Evolutionary conservation across 2,888 invertebrate species (phyloP).

Genomic region (Nemoura dubitans): DNA sequence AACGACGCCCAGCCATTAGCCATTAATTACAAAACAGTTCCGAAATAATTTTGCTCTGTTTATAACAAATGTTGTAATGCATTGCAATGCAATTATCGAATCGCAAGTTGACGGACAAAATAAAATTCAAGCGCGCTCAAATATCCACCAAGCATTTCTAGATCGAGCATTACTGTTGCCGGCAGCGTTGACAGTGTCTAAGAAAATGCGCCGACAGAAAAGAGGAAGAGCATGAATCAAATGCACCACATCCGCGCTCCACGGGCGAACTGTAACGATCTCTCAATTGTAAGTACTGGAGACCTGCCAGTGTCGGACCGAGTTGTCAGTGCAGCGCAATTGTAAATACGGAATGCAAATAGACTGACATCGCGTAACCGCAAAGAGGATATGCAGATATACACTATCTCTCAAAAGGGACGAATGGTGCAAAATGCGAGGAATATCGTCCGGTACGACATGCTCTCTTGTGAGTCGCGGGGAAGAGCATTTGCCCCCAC

Average conservation of each 20-base stretch:
- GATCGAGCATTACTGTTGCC: not conserved
- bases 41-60: too few species aligned
- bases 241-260: not conserved
- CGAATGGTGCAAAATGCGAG: not conserved
- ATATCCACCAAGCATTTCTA: too few species aligned
- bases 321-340: not conserved
- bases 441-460: not conserved
- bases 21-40: not conserved
- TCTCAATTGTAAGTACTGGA: not conserved
- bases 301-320: not conserved
- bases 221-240: not conserved
- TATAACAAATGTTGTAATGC: too few species aligned
- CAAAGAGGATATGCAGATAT: not conserved
- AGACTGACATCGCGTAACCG: not conserved
- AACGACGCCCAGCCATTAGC: not conserved
- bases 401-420: too few species aligned
- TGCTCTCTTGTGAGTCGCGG: too few species aligned
- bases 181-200: not conserved
- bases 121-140: too few species aligned
- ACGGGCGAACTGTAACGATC: not conserved
- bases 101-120: too few species aligned
- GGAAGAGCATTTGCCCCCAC: not conserved
- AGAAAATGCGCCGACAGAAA: not conserved
- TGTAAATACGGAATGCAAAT: not conserved
- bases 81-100: too few species aligned